Evolutionary conservation across 2,113 vertebrate species (phyloP).

Genomic region (Ceyx margarethae): DNA sequence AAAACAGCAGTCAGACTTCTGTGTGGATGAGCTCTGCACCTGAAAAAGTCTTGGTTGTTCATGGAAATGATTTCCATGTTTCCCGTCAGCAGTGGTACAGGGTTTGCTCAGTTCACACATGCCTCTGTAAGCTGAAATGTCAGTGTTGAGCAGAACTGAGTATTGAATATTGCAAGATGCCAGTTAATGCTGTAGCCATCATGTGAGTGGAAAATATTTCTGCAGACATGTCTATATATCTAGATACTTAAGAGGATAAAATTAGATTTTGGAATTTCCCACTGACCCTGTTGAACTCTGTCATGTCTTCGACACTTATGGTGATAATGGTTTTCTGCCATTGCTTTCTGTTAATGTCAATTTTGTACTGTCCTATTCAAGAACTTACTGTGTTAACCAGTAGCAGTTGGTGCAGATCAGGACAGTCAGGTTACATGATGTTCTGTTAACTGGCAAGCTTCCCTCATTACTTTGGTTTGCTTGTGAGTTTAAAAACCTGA

Average conservation of each 20-base stretch:
- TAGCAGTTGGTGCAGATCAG: background rate
- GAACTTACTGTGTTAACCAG: background rate
- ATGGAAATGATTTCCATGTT: background rate
- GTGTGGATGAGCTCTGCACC: background rate
- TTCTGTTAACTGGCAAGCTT: background rate
- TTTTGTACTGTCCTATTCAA: background rate
- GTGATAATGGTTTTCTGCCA: constrained; percentile 10
- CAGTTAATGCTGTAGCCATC: constrained; percentile 19
- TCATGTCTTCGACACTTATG: background rate
- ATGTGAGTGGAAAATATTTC: constrained; percentile 50
- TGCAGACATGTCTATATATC: constrained; percentile 23
- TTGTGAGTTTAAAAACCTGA: background rate
- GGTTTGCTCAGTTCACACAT: background rate
- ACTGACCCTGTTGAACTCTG: background rate
- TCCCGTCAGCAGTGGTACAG: background rate
- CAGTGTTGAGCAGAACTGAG: background rate
- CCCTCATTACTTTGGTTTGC: background rate
- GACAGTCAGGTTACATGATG: background rate
- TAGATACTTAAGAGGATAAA: constrained; percentile 46
- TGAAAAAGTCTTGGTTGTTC: background rate
- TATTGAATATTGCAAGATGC: constrained; percentile 1
- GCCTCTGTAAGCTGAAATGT: constrained; percentile 1
- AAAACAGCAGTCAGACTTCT: background rate
- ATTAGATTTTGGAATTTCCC: constrained; percentile 58
- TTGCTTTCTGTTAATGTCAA: background rate